Evolutionary conservation across 2,888 invertebrate genomes (phyloP), one percentile per base, ranked within the genome.

Genomic region (Epiblema foenella): DNA sequence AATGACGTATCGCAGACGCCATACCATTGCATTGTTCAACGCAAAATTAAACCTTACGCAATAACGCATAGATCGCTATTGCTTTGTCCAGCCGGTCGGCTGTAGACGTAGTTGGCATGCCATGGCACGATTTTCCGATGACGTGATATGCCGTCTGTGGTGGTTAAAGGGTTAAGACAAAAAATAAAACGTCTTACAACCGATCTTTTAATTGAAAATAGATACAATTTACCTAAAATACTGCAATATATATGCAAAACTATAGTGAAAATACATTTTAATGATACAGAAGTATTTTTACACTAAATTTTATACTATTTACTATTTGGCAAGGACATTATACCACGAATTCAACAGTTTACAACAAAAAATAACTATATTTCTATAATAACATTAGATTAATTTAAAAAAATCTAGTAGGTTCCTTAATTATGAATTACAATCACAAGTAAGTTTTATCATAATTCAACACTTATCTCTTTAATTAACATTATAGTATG

Each of bases 311-410:
- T 64, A 64, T 39, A 54, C 37, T 51, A 64, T 20, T 8, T 63
- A 39, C 39, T 64, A 54, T 64, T 64, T 64, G 64, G 64, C 39
- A 37, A 64, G 64, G 64, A 64, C 52, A 15, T 18, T 37, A 24
- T 63, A 52, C 37, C 39, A 64, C n/a, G n/a, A 49, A 24, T 20
- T 39, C 10, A 20, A n/a, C 12, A 5, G 20, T 54, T 46, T 20
- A 20, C 33, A 52, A 37, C 5, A 63, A 2, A 49, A 51, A 33
- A n/a, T n/a, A 52, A 52, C 37, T 37, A 15, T 12, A 39, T 64
- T 57, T 1, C 39, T 54, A 54, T 1, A 11, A 1, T 24, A 24
- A 24, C 24, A 24, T 52, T 39, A 52, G 20, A 10, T 51, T 52
- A 20, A 64, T 52, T n/a, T 54, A 52, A 11, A 64, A 20, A 52